Evolutionary conservation across 1,140 invertebrate genomes (phyloP), one percentile per base, ranked within the genome.

Genomic region (Scaptomyza graminum): DNA sequence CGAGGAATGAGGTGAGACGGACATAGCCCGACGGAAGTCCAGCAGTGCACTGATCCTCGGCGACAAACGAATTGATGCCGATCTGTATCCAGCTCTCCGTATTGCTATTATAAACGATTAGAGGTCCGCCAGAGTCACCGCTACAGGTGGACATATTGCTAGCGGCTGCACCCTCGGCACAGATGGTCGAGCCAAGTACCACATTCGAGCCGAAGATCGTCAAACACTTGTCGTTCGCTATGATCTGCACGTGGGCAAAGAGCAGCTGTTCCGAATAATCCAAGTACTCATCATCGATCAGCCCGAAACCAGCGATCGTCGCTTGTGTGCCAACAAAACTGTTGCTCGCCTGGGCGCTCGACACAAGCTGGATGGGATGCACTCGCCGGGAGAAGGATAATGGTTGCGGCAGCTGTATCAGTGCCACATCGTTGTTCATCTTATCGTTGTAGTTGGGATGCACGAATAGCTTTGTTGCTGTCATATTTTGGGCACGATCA

Each of bases 401-500:
- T 2, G 89, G 65, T 50, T 76, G 57, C 0, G 92, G 92, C 15
- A 95, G 79, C 69, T 92, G 83, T 12, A 94, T 90, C n/a, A 94
- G 66, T 5, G 94, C 93, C 34, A 95, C 92, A 90, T 94, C 94
- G 74, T 93, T 93, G 41, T 92, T 85, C 60, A 92, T 77, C n/a
- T 79, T 63, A 0, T 85, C 71, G 61, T 92, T 90, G 79, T 92
- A 94, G 25, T 92, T 80, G 31, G 91, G 89, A 80, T 94, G 93
- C 15, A 92, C 79, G 16, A 78, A 90, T 12, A 92, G 83, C 34
- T 88, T 65, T 0, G 62, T 92, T 2, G 92, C 75, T 0, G 79
- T 92, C 74, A 92, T 76, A 49, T 89, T 90, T 8, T 64, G 52
- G 0, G 74, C 74, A 54, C 90, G 61, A 2, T 74, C 75, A 37